Percentiles rank a stretch among this genome's conserved stretches.
Evolutionary conservation across 2,888 invertebrate species (phyloP).

Genomic region (Bruchidius siliquastri): DNA sequence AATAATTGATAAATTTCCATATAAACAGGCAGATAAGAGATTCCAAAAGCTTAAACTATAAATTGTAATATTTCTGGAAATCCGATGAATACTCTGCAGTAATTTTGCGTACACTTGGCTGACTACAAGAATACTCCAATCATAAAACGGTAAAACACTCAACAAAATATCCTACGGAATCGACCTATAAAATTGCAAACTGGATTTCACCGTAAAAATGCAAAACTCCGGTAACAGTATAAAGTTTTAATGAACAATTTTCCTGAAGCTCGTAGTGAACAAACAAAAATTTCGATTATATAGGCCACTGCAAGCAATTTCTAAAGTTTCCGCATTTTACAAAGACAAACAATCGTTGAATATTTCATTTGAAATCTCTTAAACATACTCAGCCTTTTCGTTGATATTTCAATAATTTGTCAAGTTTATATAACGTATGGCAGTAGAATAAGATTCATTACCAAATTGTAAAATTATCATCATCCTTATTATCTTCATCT

Average conservation of each 20-base stretch:
- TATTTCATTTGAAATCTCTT: neutral
- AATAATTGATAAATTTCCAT: too few species aligned
- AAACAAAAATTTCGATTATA: neutral
- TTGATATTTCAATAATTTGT: too few species aligned
- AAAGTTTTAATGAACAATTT: neutral
- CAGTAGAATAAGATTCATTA: too few species aligned
- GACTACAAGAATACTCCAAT: neutral
- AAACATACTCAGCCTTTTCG: too few species aligned
- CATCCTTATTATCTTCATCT: too few species aligned
- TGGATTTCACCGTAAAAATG: neutral
- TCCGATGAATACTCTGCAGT: neutral
- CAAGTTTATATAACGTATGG: too few species aligned
- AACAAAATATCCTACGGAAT: neutral
- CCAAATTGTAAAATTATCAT: too few species aligned
- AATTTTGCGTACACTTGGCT: neutral
- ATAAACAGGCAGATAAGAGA: too few species aligned
- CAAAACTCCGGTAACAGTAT: neutral
- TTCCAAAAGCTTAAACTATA: too few species aligned
- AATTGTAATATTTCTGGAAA: too few species aligned
- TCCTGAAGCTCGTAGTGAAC: neutral
- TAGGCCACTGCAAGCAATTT: neutral
- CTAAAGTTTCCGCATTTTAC: neutral
- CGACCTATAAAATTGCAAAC: neutral
- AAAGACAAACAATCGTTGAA: neutral
- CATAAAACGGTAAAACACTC: neutral